Conservation (phyloP, 2,797 vertebrate species). For the Catamblyrhynchus diadema region DNA sequence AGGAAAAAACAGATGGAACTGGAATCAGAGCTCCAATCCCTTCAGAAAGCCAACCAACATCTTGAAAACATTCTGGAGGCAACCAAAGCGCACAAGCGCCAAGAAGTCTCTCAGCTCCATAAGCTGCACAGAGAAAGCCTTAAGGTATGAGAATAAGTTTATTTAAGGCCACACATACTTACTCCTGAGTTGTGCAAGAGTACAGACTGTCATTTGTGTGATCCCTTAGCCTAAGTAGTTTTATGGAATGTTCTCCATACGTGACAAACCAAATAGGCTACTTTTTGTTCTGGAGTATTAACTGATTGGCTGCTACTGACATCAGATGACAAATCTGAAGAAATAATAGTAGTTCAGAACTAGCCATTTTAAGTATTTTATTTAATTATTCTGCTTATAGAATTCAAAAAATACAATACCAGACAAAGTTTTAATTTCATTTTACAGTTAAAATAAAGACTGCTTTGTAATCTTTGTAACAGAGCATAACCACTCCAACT, state of each 20-base stretch:
- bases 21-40: conserved; percentile 90
- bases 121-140: conserved; percentile 90
- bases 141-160: conserved; percentile 77
- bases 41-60: conserved; percentile 88
- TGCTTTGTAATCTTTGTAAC: neutral
- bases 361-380: neutral
- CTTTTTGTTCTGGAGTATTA: neutral
- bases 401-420: neutral
- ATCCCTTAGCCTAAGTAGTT: neutral
- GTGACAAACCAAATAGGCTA: neutral
- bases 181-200: neutral
- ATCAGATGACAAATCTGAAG: neutral
- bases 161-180: neutral
- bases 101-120: conserved; percentile 90
- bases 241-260: neutral
- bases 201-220: neutral
- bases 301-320: neutral
- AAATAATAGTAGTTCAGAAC: neutral
- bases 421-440: neutral
- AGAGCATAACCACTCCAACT: conserved; percentile 93
- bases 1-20: conserved; percentile 90
- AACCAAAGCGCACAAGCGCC: conserved; percentile 86
- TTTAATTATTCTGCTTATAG: neutral
- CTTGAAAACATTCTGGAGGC: conserved; percentile 95
- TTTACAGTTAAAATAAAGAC: neutral